phyloP scores from a whole-genome alignment of 2,113 vertebrate species.

The Phaethon lepturus region DNA sequence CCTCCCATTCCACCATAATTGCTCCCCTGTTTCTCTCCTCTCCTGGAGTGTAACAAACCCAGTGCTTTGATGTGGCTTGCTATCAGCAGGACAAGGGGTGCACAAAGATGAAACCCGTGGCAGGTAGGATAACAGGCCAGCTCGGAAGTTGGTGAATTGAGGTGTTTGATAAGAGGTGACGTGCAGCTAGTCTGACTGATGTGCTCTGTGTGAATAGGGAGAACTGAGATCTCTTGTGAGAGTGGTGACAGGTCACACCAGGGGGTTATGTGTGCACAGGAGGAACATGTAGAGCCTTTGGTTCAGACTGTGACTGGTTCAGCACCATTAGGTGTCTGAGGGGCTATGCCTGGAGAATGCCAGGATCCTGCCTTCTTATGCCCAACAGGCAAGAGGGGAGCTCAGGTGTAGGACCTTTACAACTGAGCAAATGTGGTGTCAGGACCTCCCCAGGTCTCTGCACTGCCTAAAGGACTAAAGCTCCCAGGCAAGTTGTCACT shows the following conservation, averaged over 20 bases:
- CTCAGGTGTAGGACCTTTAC: background rate
- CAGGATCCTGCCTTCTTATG: background rate
- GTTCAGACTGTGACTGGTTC: background rate
- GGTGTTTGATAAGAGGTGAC: background rate
- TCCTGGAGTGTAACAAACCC: background rate
- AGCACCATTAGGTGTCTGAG: background rate
- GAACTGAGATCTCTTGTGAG: background rate
- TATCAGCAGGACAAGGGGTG: background rate
- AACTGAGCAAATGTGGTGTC: background rate
- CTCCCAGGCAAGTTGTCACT: background rate
- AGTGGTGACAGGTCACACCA: fast-evolving
- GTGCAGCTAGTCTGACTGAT: background rate
- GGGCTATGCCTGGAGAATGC: background rate
- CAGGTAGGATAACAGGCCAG: background rate
- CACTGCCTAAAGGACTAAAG: background rate
- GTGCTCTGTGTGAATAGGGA: background rate
- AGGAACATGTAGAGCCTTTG: background rate
- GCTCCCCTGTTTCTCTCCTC: background rate
- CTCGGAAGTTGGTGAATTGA: background rate
- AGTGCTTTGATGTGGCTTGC: background rate
- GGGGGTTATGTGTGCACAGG: fast-evolving
- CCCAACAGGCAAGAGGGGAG: background rate
- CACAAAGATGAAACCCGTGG: background rate
- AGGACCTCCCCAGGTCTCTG: fast-evolving
- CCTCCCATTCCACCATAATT: slow-evolving; percentile 48